Evolutionary conservation across 2,888 invertebrate species (phyloP).

Genomic region (Apodemia zela): DNA sequence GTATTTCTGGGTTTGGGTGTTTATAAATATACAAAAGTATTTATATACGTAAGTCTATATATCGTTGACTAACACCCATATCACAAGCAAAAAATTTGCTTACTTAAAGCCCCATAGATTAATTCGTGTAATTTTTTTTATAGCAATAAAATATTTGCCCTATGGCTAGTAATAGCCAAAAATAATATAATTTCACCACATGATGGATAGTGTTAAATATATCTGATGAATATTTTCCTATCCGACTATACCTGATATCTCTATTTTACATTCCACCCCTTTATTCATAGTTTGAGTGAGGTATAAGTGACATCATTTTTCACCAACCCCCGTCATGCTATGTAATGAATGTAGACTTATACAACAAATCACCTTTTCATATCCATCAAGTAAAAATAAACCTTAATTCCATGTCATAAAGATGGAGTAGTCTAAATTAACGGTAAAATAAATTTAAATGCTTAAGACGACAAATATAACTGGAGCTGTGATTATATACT

Average conservation of each 20-base stretch:
- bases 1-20: too few species aligned
- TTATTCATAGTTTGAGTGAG: constrained; percentile 30
- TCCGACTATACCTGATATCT: constrained; percentile 2
- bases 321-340: constrained; percentile 33
- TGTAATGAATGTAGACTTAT: constrained; percentile 35
- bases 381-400: constrained; percentile 11
- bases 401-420: constrained; percentile 23
- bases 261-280: constrained; percentile 17
- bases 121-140: too few species aligned
- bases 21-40: too few species aligned
- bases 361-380: constrained; percentile 13
- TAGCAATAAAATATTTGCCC: too few species aligned
- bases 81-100: too few species aligned
- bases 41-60: too few species aligned
- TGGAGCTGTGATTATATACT: constrained; percentile 31
- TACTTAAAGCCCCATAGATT: too few species aligned
- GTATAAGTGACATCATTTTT: constrained; percentile 35
- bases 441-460: constrained; percentile 19
- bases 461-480: constrained; percentile 33
- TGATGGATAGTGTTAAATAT: background rate
- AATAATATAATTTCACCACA: too few species aligned
- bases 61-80: too few species aligned
- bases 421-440: background rate
- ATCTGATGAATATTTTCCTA: background rate
- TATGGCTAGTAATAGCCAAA: too few species aligned